Base-by-base conservation (phyloP, 2,888 invertebrate genomes). In the Thecocarcelia acutangulata region DNA sequence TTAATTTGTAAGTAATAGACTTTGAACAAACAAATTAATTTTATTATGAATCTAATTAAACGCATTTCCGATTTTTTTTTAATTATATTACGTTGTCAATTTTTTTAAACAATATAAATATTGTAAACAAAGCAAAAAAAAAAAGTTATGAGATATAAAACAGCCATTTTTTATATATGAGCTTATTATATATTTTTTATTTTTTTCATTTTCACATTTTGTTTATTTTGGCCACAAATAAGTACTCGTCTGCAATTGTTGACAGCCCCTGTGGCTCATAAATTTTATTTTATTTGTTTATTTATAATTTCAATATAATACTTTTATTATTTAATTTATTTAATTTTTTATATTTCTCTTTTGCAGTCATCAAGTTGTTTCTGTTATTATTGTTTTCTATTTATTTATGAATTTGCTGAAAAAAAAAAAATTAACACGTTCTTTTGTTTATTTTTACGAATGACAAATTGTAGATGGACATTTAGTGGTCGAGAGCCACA, bases 251-350 rank as follows among this genome's bases (percentile, higher is more conserved):
- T 82, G 70, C 82, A 78, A 70, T 74, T 70, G 82, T 59, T 78
- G 82, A 82, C 82, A 82, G 70, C 82, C 78, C 82, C 75, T 82
- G 82, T 78, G 82, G 82, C 78, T 75, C 82, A 70, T 82, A 82
- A 82, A 82, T 82, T 74, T 52, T 28, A 74, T 54, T 56, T 78
- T 82, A 78, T 77, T 70, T 77, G 56, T 68, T 72, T 80, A 50
- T 77, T 46, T 54, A 54, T 63, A 77, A 77, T 77, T 63, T 77
- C 4, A 54, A 69, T 50, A 40, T 69, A 69, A 69, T 54, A 44
- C 28, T 28, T 61, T 54, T 72, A 54, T 40, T 50, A 50, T 37
- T 44, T 40, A 40, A n/a, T 42, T 44, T 33, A 50, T 50, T 9
- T 46, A n/a, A 8, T 24, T 64, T 13, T 2, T 21, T 15, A 61